Base-by-base conservation (phyloP, 23 tunicate species). In the Styela clava region DNA sequence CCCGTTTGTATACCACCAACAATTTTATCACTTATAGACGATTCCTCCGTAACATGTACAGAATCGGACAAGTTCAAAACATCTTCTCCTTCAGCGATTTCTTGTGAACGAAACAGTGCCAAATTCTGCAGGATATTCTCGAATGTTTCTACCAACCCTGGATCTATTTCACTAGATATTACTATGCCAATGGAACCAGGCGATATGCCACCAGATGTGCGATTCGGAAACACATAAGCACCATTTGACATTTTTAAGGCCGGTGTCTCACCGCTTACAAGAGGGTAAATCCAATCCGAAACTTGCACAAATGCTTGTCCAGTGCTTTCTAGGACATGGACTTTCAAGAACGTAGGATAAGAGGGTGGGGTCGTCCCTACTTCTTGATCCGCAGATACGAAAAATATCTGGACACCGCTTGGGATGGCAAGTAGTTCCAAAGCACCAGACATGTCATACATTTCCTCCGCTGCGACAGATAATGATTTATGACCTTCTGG, bases 281-380 rank as follows among this genome's bases (percentile, higher is more conserved):
- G 51, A 3, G 95, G 95, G 64, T 89, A 89, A 12, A 84, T 69
- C 95, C 95, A 89, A 37, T 89, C 95, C 2, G 85, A 84, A 16
- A 85, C 89, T 81, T 85, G 83, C 5, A 89, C 34, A 34, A 85
- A 84, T 27, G 81, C 88, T 28, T 69, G 33, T 22, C 26, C 81
- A n/a, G 63, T 19, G 68, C 68, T 63, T 37, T 78, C 89, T 44
- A 85, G 33, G 26, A 79, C 27, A 30, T 61, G 61, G 2, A 89
- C 78, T 33, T 52, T 63, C 51, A 89, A 61, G 12, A 78, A 85
- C 16, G 83, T 80, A 0, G 95, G 95, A 34, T 89, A 89, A 20
- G 95, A 81, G 9, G 95, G 95, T 12, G 95, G 95, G 1, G 95
- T 74, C 21, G 85, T 28, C 24, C 52, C 82, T 16, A 89, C 95